Base-by-base conservation (phyloP, 2,797 vertebrate genomes). In the Pampus argenteus region DNA sequence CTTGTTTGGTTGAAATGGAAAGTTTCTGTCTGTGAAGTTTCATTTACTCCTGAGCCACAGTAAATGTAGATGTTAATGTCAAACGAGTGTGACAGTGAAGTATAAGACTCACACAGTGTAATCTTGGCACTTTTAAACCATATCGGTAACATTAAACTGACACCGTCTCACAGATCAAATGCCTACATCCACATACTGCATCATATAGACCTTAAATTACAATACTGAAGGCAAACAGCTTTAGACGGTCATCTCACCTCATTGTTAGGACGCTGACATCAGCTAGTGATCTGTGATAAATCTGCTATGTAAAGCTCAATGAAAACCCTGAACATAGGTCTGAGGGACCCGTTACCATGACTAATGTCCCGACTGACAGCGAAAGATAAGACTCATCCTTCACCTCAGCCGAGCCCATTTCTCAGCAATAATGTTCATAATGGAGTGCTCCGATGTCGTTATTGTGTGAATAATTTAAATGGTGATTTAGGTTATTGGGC, bases 371-470 rank as follows among this genome's bases (percentile, higher is more conserved):
- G 92, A 94, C 96, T 97, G 97, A 98, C 96, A 97, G 96, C 95
- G 95, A 96, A 97, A 95, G 96, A 98, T 98, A 98, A 97, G 96
- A 95, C 95, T 95, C 96, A 98, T 98, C 96, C 95, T 96, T 98
- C 96, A 97, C 95, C 95, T 91, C 91, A 94, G 95, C 95, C 92
- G 91, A 91, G 96, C 95, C 95, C 95, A 95, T 96, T 97, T 96
- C 96, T 98, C 96, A 97, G 96, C 96, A 98, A 98, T 98, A 98
- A 96, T 95, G 94, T 96, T 97, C 97, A 96, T 97, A 96, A 97
- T 96, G 94, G 96, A 96, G 95, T 95, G 96, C 95, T 96, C 95
- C 92, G 90, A 93, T 96, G 96, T 96, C 96, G 95, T 96, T 97
- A 97, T 95, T 96, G 95, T 96, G 95, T 95, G 93, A 95, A 95